Base-by-base conservation (phyloP, 30 jellyfish, hydroid and myxozoan genomes). In the Chironex yamaguchii region DNA sequence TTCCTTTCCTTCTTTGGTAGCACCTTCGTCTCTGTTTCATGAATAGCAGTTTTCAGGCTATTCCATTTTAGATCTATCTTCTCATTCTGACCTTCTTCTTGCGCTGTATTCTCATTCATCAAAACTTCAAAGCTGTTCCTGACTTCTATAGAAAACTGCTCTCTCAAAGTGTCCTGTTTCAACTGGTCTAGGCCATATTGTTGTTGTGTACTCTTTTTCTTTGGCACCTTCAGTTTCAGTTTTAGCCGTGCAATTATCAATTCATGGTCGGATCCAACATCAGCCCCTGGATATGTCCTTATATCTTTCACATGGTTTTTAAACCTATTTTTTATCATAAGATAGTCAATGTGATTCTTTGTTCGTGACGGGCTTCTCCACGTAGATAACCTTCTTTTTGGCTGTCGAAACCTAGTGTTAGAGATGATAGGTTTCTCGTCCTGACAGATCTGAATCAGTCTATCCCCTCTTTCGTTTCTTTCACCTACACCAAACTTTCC, bases 331-430 rank as follows among this genome's bases (percentile, higher is more conserved):
- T 29, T 36, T 17, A 63, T 29, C 27, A 69, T 14, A 31, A 65
- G 65, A 29, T 63, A 81, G 34, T 81, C 85, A 65, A 81, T 65
- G 31, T 81, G 85, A 36, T 81, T 36, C 69, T 36, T 28, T 2
- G 21, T 68, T 0, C 17, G 1, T 36, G 11, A 67, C 12, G 81
- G 86, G 50, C 87, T 33, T 17, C 22, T 83, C 88, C 93, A 28
- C n/a, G n/a, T n/a, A n/a, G n/a, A n/a, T n/a, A n/a, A n/a, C n/a
- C n/a, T n/a, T n/a, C n/a, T n/a, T n/a, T n/a, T n/a, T n/a, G n/a
- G 74, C 9, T 62, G 31, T 62, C 29, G 31, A 3, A 62, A 62
- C 31, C 25, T 9, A 23, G 74, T 62, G 74, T 62, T 62, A 4
- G 74, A 62, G 27, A 62, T 62, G 31, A 36, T 62, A 62, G 29